Evolutionary conservation across 2,113 vertebrate species (phyloP).

Genomic region (Eira barbara): DNA sequence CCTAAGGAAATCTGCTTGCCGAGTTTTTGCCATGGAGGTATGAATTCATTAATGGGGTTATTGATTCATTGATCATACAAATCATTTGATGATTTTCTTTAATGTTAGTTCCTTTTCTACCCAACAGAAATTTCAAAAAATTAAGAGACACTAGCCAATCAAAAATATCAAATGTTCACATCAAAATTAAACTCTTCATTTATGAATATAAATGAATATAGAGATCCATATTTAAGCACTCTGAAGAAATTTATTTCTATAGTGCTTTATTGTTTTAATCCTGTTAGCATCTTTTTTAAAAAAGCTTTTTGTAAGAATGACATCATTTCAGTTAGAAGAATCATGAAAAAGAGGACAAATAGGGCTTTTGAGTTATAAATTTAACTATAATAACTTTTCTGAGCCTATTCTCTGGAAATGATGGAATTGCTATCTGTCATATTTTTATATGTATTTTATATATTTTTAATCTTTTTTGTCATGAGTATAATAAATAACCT

Average conservation of each 20-base stretch:
- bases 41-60: slow-evolving; percentile 19
- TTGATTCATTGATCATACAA: neutral
- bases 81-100: neutral
- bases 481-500: neutral
- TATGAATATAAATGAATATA: slow-evolving; percentile 12
- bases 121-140: neutral
- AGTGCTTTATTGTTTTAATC: slow-evolving; percentile 34
- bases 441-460: neutral
- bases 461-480: neutral
- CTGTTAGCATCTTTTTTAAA: neutral
- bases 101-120: neutral
- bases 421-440: neutral
- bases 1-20: slow-evolving; percentile 96
- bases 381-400: neutral
- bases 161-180: neutral
- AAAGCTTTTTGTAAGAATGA: neutral
- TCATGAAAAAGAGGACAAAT: neutral
- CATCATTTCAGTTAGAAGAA: slow-evolving; percentile 6
- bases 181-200: slow-evolving; percentile 33
- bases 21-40: slow-evolving; percentile 99
- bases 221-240: neutral
- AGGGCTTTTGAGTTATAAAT: neutral
- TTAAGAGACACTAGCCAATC: neutral
- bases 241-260: slow-evolving; percentile 1
- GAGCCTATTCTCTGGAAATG: neutral